These are phyloP conservation scores for Allolobophora icterica DNA, from an alignment of 2,888 invertebrate genomes.

Conservation along the genomic window DNA sequence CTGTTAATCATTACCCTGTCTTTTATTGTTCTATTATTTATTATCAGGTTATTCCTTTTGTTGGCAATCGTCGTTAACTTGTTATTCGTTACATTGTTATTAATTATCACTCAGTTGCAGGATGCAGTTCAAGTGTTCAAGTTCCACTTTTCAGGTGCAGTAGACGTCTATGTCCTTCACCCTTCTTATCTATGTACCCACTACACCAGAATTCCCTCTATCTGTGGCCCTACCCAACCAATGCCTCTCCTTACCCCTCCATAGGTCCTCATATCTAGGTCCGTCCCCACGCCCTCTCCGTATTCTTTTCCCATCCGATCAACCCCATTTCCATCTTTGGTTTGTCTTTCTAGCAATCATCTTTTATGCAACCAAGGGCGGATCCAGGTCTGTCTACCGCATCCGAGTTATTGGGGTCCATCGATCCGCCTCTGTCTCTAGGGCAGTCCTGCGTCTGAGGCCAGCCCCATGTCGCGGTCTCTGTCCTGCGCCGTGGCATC, in stretches of 20 bases:
- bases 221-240: background rate
- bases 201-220: background rate
- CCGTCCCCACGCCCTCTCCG: background rate
- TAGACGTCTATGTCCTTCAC: background rate
- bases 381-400: background rate
- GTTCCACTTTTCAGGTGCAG: background rate
- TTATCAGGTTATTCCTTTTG: too few relatives aligned
- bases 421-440: background rate
- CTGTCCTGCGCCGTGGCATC: slow-evolving; percentile 9
- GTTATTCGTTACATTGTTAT: background rate
- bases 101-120: background rate
- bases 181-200: background rate
- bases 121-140: background rate
- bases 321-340: background rate
- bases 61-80: background rate
- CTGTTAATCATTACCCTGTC: background rate
- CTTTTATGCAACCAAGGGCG: background rate
- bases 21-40: background rate
- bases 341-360: background rate
- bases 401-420: background rate
- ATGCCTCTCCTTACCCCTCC: background rate
- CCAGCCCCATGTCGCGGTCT: background rate
- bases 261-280: background rate
- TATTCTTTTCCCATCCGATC: background rate
- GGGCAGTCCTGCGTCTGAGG: background rate